phyloP scores from a whole-genome alignment of 2,113 vertebrate species.

The Uria lomvia region DNA sequence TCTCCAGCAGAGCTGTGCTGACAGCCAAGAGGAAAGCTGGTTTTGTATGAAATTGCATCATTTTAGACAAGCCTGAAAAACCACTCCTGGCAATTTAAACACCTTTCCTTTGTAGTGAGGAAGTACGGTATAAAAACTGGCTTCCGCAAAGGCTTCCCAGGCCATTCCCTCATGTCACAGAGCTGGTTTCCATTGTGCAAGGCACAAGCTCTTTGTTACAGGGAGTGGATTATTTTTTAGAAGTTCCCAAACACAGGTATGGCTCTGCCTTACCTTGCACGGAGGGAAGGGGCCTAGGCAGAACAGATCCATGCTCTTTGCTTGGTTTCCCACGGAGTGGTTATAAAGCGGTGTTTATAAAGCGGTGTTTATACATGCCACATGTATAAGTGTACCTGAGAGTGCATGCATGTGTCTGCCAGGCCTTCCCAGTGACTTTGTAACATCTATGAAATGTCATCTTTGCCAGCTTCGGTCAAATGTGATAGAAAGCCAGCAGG shows the following conservation, averaged over 20 bases:
- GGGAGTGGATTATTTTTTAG: background rate
- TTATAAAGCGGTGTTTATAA: background rate
- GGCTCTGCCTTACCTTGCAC: background rate
- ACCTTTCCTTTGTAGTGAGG: background rate
- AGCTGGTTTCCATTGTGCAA: background rate
- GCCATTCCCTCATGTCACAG: background rate
- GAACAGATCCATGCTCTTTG: background rate
- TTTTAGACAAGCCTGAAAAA: background rate
- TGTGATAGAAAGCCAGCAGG: background rate
- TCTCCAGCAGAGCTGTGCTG: background rate
- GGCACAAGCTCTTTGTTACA: background rate
- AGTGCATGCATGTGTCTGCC: background rate
- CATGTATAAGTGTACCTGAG: background rate
- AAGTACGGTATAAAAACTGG: background rate
- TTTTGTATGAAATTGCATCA: background rate
- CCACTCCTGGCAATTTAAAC: background rate
- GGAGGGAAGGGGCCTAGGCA: background rate
- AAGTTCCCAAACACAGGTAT: background rate
- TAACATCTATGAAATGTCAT: background rate
- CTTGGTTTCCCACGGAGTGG: accelerated
- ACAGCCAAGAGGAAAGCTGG: background rate
- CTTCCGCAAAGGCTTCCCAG: background rate
- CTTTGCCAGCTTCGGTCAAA: background rate
- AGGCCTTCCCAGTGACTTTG: background rate
- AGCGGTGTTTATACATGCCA: background rate